Percentiles rank a stretch among this genome's conserved stretches.
These are phyloP conservation scores for Vimba vimba DNA, from an alignment of 2,113 vertebrate genomes.

Conservation along the genomic window DNA sequence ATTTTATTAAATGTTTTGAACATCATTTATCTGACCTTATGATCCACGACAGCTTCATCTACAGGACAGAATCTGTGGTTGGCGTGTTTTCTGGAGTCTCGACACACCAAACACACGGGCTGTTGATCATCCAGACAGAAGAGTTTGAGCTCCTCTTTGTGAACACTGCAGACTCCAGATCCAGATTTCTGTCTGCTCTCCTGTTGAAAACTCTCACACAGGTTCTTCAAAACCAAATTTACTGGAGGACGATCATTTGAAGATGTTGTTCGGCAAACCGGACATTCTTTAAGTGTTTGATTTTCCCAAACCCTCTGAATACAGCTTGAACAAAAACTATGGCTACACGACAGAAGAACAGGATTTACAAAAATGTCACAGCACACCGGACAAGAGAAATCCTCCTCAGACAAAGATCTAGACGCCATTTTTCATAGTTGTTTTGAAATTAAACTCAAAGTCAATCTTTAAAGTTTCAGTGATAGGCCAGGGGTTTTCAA, in stretches of 20 bases:
- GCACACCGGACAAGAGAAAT: background rate
- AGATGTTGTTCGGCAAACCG: background rate
- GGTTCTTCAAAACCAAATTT: background rate
- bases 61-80: too few species aligned
- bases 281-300: background rate
- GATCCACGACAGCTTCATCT: too few species aligned
- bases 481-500: too few species aligned
- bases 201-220: background rate
- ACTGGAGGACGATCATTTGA: background rate
- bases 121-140: too few species aligned
- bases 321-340: background rate
- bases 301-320: background rate
- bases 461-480: too few species aligned
- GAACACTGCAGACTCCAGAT: background rate
- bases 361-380: background rate
- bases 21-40: too few species aligned
- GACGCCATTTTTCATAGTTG: background rate
- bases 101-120: too few species aligned
- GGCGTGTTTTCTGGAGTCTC: too few species aligned
- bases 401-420: slow-evolving; percentile 17
- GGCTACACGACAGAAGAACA: background rate
- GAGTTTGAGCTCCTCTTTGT: too few species aligned
- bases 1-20: too few species aligned
- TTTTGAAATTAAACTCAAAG: background rate
- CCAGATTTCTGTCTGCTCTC: background rate